Base-by-base conservation (phyloP, 2,113 vertebrate species). In the Phrynosoma blainvillii region DNA sequence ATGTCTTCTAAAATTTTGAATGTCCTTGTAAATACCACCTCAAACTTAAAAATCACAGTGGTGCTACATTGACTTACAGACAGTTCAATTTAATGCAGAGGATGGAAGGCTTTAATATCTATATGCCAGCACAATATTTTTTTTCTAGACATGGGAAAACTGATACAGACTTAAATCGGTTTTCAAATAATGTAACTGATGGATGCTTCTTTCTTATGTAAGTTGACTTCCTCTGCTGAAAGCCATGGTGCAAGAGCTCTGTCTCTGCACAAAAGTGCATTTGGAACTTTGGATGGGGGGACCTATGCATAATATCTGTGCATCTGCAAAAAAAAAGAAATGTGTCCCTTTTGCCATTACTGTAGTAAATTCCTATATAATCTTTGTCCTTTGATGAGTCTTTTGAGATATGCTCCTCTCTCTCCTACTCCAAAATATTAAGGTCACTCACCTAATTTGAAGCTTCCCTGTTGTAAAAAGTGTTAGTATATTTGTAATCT, bases 401-500 rank as follows among this genome's bases (percentile, higher is more conserved):
- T 85, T 89, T 42, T 30, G 90, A 12, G 3, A 76, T 84, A 52
- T 88, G 88, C 40, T 5, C 13, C 1, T 81, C 75, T 85, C 9
- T 32, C 86, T 18, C 27, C 62, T 76, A 71, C 62, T 23, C 21
- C 13, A 25, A 32, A 70, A 54, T 52, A 12, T 66, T n/a, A 52
- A 87, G 18, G 3, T 84, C 68, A 30, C 12, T 68, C 13, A n/a
- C 4, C 71, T 23, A 13, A 32, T 84, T 88, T 91, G 88, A 47
- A 88, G 40, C 36, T 14, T 47, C 1, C 18, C 0, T 73, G 0
- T 66, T 82, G 68, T 62, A 85, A 89, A 30, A 88, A 71, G 1
- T 75, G 40, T 85, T 78, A 40, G 78, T 86, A 84, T 42, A 75
- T 92, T 85, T 85, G 0, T 59, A 30, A 2, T 54, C 80, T 91